phyloP scores from a whole-genome alignment of 2,113 vertebrate species.

The Genyomyrus donnyi region DNA sequence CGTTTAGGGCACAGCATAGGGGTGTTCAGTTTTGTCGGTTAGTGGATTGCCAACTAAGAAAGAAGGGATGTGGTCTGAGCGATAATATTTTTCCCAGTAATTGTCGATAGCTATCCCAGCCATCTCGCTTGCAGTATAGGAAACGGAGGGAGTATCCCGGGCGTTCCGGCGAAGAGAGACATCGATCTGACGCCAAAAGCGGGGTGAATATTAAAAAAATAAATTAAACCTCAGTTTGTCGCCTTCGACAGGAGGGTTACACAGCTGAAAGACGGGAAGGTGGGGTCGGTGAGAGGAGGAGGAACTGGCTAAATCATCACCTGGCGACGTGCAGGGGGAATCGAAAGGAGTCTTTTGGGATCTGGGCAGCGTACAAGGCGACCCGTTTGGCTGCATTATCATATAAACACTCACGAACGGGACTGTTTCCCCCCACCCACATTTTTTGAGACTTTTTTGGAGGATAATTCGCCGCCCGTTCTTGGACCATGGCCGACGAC shows the following conservation, averaged over 20 bases:
- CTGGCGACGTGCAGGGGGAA: conserved; percentile 21
- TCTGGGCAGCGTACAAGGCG: conserved; percentile 8
- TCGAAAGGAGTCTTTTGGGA: conserved; percentile 14
- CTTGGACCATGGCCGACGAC: conserved; percentile 95
- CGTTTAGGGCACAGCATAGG: background rate
- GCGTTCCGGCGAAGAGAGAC: conserved; percentile 7
- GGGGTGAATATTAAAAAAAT: background rate
- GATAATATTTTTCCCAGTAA: background rate
- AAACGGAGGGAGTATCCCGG: background rate
- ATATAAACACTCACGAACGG: conserved; percentile 16
- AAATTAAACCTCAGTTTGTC: background rate
- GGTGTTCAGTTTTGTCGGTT: background rate
- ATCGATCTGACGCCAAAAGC: background rate
- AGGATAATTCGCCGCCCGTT: conserved; percentile 55
- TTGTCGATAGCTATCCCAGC: background rate
- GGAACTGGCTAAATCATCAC: conserved; percentile 21
- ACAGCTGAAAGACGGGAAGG: conserved; percentile 49
- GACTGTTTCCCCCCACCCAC: conserved; percentile 4
- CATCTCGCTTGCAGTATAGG: background rate
- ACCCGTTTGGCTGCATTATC: background rate
- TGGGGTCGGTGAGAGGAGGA: conserved; percentile 57
- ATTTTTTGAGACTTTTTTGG: conserved; percentile 39
- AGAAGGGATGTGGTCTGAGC: background rate
- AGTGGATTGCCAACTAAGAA: background rate
- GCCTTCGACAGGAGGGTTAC: conserved; percentile 28